These are phyloP conservation scores for Microhierax caerulescens DNA, from an alignment of 2,797 vertebrate species.

Conservation along the genomic window DNA sequence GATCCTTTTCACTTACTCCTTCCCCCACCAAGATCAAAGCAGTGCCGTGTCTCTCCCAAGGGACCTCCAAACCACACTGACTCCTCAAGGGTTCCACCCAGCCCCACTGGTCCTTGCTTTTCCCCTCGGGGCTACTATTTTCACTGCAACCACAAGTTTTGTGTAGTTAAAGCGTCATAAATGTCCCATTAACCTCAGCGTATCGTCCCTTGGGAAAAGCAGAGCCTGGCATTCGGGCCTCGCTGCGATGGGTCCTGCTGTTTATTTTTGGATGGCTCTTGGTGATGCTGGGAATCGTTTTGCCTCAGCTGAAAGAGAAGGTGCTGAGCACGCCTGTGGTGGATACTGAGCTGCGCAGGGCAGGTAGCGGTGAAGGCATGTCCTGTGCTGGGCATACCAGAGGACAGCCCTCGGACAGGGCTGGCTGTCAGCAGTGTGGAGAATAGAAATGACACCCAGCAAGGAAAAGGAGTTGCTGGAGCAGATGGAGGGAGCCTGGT, in stretches of 20 bases:
- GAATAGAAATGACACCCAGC: conserved; percentile 69
- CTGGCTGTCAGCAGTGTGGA: conserved; percentile 66
- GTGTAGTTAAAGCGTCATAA: not conserved
- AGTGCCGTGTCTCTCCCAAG: not conserved
- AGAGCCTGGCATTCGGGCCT: not conserved
- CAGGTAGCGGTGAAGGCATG: not conserved
- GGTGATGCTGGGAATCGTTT: not conserved
- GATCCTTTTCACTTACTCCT: not conserved
- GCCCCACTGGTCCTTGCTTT: not conserved
- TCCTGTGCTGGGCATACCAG: not conserved
- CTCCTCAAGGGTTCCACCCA: not conserved
- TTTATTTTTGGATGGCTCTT: not conserved
- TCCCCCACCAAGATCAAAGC: not conserved
- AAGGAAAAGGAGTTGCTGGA: not conserved
- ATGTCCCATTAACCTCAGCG: not conserved
- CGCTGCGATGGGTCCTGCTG: not conserved
- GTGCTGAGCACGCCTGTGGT: not conserved
- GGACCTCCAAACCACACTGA: not conserved
- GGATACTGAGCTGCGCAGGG: not conserved
- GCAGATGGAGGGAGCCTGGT: conserved; percentile 59
- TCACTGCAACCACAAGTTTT: not conserved
- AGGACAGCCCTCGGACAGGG: conserved; percentile 1
- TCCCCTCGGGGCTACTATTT: not conserved
- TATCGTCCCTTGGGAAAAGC: not conserved
- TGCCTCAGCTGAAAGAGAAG: not conserved